Conservation (phyloP, 1,140 invertebrate species). For the Drosophila miranda region DNA sequence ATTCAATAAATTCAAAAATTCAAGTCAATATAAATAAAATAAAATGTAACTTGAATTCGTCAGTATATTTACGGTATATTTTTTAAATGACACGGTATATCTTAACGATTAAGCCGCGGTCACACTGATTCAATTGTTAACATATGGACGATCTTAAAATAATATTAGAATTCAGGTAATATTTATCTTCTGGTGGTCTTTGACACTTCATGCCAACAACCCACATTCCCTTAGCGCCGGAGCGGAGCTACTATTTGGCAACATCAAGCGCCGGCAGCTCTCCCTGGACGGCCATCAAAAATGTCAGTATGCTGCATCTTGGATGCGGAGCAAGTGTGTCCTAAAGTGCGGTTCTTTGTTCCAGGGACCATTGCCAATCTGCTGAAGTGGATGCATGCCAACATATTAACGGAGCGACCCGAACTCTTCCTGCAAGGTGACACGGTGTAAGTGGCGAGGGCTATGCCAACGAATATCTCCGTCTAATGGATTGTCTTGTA, state of each 20-base stretch:
- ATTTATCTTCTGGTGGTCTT: background rate
- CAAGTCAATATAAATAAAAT: too few species aligned
- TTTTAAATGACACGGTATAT: too few species aligned
- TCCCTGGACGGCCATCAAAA: conserved; percentile 83
- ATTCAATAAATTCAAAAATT: too few species aligned
- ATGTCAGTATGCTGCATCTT: conserved; percentile 81
- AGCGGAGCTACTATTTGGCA: conserved; percentile 93
- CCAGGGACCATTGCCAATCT: conserved; percentile 90
- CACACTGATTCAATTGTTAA: background rate
- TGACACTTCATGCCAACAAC: background rate
- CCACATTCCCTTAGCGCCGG: conserved; percentile 86
- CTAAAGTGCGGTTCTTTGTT: conserved; percentile 23
- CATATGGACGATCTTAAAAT: conserved; percentile 60
- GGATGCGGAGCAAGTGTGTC: conserved; percentile 5
- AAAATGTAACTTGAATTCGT: too few species aligned
- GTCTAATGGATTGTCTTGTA: conserved; percentile 34
- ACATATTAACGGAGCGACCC: conserved; percentile 91
- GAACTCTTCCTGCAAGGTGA: conserved; percentile 95
- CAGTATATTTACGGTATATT: too few species aligned
- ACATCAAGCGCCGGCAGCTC: conserved; percentile 89
- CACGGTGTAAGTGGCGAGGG: conserved; percentile 86
- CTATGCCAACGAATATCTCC: background rate
- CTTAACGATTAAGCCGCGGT: too few species aligned
- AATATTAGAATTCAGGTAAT: conserved; percentile 72
- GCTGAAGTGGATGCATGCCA: conserved; percentile 92